Evolutionary conservation across 2,888 invertebrate genomes (phyloP), one percentile per base, ranked within the genome.

Genomic region (Tryphoninae sp.): DNA sequence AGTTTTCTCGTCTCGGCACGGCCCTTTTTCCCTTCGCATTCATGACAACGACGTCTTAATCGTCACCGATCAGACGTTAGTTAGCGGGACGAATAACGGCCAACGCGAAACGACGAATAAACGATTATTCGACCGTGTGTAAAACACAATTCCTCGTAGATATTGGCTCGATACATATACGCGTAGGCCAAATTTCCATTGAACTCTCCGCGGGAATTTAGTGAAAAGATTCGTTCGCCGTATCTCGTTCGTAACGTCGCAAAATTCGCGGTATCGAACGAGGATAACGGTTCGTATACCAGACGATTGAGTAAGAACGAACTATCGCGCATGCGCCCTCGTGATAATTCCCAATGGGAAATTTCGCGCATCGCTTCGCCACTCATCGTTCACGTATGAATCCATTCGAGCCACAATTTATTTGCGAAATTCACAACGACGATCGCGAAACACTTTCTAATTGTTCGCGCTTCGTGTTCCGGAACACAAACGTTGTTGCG

Each of bases 351-450:
- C 33, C 33, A 33, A 6, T 33, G 33, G 33, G 6, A 33, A 33
- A 33, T 33, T 45, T 40, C n/a, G 13, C 51, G 58, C 40, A 11
- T 13, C 62, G 9, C 11, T 62, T 19, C 6, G n/a, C 22, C 22
- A 45, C 13, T 45, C 45, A 2, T 45, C 53, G 62, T 22, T 53
- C 23, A 53, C 13, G 22, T 23, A 64, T 22, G 13, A 16, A 53
- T 62, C 6, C 42, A 23, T 58, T 78, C 65, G 71, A 64, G 71
- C 71, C 58, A 71, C 23, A 6, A 33, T 33, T 33, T 58, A 58
- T 78, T 91, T 90, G 88, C 89, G 89, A 88, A 91, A 91, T 19
- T 19, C 87, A 87, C 87, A 33, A 89, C 89, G 89, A 90, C 90
- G 90, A 0, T 33, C 33, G 33, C 33, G 88, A 89, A 84, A 87